phyloP scores from a whole-genome alignment of 2,797 vertebrate genomes.

The Synanceia verrucosa region DNA sequence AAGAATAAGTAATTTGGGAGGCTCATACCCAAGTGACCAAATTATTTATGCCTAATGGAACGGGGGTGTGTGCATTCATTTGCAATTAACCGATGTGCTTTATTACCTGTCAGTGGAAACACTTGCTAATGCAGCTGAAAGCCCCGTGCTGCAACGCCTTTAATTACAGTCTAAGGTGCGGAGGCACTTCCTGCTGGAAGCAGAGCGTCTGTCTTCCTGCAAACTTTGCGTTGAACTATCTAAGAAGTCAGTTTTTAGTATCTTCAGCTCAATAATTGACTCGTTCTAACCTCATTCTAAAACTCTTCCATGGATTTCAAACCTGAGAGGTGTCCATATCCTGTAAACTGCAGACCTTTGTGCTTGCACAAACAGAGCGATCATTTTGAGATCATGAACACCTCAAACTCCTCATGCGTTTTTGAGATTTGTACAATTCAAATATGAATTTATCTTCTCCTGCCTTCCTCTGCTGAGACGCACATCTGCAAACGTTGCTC shows the following conservation, averaged over 20 bases:
- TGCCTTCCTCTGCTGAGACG: slow-evolving; percentile 29
- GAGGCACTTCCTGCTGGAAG: slow-evolving; percentile 62
- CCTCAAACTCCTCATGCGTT: neutral
- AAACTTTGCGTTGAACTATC: slow-evolving; percentile 6
- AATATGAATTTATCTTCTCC: slow-evolving; percentile 1
- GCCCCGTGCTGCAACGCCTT: slow-evolving; percentile 32
- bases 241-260: neutral
- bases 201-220: slow-evolving; percentile 1
- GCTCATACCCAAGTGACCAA: slow-evolving; percentile 84
- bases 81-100: slow-evolving; percentile 81
- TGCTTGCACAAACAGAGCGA: neutral
- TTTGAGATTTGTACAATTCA: slow-evolving; percentile 16
- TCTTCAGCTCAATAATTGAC: neutral
- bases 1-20: slow-evolving; percentile 87
- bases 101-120: slow-evolving; percentile 83
- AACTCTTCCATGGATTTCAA: neutral
- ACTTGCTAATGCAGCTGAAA: slow-evolving; percentile 62
- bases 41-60: slow-evolving; percentile 88
- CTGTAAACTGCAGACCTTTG: neutral
- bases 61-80: slow-evolving; percentile 74
- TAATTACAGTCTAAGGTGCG: slow-evolving; percentile 68
- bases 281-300: too few species aligned
- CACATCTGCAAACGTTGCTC: slow-evolving; percentile 39
- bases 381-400: neutral
- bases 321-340: neutral